phyloP scores from a whole-genome alignment of 2,888 invertebrate species.

The Diachrysia chrysitis region DNA sequence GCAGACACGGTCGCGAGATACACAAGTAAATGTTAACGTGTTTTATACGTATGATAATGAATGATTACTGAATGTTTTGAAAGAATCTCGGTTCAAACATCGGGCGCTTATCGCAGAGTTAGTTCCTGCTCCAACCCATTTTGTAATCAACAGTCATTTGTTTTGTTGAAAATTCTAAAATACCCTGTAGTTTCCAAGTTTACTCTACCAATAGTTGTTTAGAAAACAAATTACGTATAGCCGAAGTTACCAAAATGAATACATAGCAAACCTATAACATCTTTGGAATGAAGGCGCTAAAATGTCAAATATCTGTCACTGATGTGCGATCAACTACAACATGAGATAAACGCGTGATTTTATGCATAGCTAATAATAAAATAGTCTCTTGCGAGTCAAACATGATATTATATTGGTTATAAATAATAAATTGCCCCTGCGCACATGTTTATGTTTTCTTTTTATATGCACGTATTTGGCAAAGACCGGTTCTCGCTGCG shows the following conservation, averaged over 20 bases:
- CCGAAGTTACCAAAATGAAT: no score
- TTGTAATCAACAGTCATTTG: not conserved
- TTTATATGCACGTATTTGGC: conserved; percentile 6
- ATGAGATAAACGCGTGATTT: not conserved
- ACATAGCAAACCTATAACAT: no score
- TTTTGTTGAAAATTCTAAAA: not conserved
- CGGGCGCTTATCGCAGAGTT: not conserved
- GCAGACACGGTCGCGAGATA: conserved; percentile 19
- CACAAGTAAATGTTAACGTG: conserved; percentile 9
- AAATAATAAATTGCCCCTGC: not conserved
- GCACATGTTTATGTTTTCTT: not conserved
- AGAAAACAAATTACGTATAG: no score
- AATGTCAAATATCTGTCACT: not conserved
- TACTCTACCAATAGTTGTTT: no score
- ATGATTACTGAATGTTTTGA: conserved; percentile 3
- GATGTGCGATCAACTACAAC: not conserved
- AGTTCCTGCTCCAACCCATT: not conserved
- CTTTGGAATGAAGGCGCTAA: no score
- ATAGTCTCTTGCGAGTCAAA: not conserved
- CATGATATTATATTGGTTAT: not conserved
- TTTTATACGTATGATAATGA: conserved; percentile 10
- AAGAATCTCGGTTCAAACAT: not conserved
- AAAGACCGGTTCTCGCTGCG: not conserved
- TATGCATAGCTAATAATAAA: not conserved
- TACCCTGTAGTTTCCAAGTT: not conserved